Percentiles rank a stretch among this genome's conserved stretches.
These are phyloP conservation scores for Nesospiza acunhae DNA, from an alignment of 2,113 vertebrate genomes.

Conservation along the genomic window DNA sequence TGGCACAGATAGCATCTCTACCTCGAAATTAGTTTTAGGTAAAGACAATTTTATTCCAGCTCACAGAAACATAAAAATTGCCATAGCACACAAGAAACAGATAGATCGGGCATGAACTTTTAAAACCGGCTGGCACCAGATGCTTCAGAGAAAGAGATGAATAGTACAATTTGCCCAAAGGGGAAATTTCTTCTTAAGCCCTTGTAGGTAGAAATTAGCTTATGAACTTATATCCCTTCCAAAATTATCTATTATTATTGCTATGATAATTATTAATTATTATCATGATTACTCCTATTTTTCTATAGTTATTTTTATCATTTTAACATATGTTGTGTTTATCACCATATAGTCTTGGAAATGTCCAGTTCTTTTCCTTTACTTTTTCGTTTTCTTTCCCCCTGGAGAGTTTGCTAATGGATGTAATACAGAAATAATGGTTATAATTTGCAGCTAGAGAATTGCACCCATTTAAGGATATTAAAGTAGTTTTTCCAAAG, in stretches of 20 bases:
- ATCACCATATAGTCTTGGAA: not conserved
- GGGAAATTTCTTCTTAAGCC: not conserved
- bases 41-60: constrained; percentile 48
- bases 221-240: not conserved
- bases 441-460: not conserved
- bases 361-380: not conserved
- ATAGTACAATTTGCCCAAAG: not conserved
- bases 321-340: not conserved
- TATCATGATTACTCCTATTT: not conserved
- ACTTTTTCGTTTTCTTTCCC: not conserved
- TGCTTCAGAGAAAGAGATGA: not conserved
- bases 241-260: not conserved
- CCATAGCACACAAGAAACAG: not conserved
- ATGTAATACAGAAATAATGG: not conserved
- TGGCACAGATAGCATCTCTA: constrained; percentile 29
- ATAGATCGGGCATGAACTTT: not conserved
- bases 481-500: not conserved
- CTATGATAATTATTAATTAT: not conserved
- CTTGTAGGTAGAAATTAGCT: not conserved
- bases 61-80: constrained; percentile 10
- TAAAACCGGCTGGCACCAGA: not conserved
- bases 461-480: not conserved
- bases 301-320: not conserved
- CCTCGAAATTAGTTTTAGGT: constrained; percentile 54
- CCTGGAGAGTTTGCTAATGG: not conserved